phyloP scores from a whole-genome alignment of 2,888 invertebrate species.

The Micoletzkya japonica region DNA sequence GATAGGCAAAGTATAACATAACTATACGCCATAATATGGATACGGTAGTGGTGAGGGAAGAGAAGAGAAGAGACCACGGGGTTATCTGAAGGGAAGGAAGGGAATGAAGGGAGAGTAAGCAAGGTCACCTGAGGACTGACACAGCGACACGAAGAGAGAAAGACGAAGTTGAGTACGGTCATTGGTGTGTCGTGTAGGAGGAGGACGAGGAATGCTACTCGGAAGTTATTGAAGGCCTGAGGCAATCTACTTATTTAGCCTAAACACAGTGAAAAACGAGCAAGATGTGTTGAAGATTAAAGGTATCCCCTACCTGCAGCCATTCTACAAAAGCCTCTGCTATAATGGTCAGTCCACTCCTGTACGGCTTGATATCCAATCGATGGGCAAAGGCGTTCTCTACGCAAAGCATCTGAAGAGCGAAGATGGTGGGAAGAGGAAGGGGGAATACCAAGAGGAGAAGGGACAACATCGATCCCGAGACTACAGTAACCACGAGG shows the following conservation, averaged over 20 bases:
- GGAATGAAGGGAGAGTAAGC: neutral
- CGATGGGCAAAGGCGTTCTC: slow-evolving; percentile 64
- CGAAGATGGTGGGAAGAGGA: neutral
- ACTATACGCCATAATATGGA: slow-evolving; percentile 59
- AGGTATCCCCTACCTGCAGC: slow-evolving; percentile 44
- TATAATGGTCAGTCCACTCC: slow-evolving; percentile 59
- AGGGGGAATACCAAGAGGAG: slow-evolving; percentile 49
- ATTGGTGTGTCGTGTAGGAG: slow-evolving; percentile 61
- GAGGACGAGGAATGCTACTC: slow-evolving; percentile 63
- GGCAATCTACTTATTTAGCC: no score
- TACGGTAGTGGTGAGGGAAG: slow-evolving; percentile 44
- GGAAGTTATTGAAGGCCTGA: slow-evolving; percentile 62
- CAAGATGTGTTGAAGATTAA: no score
- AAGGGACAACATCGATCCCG: slow-evolving; percentile 59
- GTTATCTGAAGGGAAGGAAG: slow-evolving; percentile 35
- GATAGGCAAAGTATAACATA: slow-evolving; percentile 57
- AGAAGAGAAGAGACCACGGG: slow-evolving; percentile 59
- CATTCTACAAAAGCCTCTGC: slow-evolving; percentile 59
- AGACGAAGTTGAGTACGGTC: slow-evolving; percentile 62
- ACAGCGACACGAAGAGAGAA: slow-evolving; percentile 60
- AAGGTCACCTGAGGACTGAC: slow-evolving; percentile 49
- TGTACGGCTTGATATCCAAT: slow-evolving; percentile 57
- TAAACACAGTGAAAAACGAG: no score
- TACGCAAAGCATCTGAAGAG: slow-evolving; percentile 58
- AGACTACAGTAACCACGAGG: slow-evolving; percentile 46